Percentiles rank a stretch among this genome's conserved stretches.
These are phyloP conservation scores for Sycobia sp. DNA, from an alignment of 1,140 invertebrate species.

Conservation along the genomic window DNA sequence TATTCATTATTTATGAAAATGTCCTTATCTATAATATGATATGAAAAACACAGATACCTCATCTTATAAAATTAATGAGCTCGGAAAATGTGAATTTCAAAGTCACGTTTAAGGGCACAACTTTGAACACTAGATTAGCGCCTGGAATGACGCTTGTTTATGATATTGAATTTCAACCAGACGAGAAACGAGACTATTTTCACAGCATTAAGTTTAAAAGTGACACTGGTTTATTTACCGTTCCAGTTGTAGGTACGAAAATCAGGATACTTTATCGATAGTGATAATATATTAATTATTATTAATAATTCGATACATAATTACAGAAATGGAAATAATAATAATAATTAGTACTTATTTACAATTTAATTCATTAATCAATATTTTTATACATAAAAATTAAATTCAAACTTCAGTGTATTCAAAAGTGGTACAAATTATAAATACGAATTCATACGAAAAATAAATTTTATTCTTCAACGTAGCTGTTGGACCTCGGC, in stretches of 20 bases:
- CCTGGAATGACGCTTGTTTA: conserved; percentile 54
- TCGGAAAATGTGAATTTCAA: conserved; percentile 47
- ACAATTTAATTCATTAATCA: too few relatives aligned
- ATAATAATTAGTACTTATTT: too few relatives aligned
- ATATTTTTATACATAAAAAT: too few relatives aligned
- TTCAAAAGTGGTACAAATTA: too few relatives aligned
- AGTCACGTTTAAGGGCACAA: conserved; percentile 44
- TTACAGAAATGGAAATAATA: conserved; percentile 10
- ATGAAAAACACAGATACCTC: conserved; percentile 42
- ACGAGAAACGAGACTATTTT: conserved; percentile 49
- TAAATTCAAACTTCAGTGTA: too few relatives aligned
- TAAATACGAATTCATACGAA: neutral
- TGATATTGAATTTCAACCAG: conserved; percentile 50
- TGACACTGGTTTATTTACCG: conserved; percentile 41
- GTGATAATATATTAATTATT: conserved; percentile 14
- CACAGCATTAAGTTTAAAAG: conserved; percentile 48
- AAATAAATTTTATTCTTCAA: neutral
- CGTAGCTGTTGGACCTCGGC: conserved; percentile 56
- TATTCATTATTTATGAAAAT: too few relatives aligned
- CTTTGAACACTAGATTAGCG: conserved; percentile 47
- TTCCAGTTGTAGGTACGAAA: conserved; percentile 49
- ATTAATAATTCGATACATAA: neutral
- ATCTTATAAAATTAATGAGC: conserved; percentile 40
- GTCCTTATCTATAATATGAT: too few relatives aligned
- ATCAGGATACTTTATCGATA: too few relatives aligned